Base-by-base conservation (phyloP, 2,888 invertebrate genomes). In the Alitta virens region DNA sequence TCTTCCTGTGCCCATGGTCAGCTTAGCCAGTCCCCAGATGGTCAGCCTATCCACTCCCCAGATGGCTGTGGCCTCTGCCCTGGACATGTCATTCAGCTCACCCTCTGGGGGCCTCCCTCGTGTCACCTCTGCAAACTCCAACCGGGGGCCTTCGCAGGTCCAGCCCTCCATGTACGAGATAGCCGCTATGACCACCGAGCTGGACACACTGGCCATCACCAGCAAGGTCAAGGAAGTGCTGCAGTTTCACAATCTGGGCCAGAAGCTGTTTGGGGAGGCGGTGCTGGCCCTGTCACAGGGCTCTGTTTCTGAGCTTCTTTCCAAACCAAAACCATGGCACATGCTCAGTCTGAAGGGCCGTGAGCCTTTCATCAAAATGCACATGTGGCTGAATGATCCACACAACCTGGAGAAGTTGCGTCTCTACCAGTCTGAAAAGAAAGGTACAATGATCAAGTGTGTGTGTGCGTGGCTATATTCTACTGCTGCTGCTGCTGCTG, bases 241-340 rank as follows among this genome's bases (percentile, higher is more conserved):
- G 12, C 85, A 97, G 58, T 95, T 96, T 43, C 96, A 97, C 82
- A 97, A 97, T 79, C 94, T 98, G 71, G 97, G 97, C 2, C 98
- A 98, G 83, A 97, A 97, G 86, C 87, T 90, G 79, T 98, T 99
- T 77, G 99, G 98, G 12, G 98, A 99, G 84, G 95, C 94, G 0
- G 96, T 99, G 2, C 86, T 99, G 16, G 97, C 96, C 0, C 85
- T 98, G 27, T 95, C 95, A 0, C 97, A 98, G 83, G 97, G 82
- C 40, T 80, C 97, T 1, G 97, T 97, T 14, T 96, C 95, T 76
- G 99, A 99, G 83, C 85, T 99, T 66, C 86, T 99, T 7, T 95
- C 96, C 65, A 97, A 97, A 82, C 98, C 98, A 2, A 98, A 98
- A 78, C 97, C 97, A 0, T 98, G 98, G 97, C 95, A 95, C 80